Base-by-base conservation (phyloP, 2,113 vertebrate genomes). In the Phalacrocorax pelagicus region DNA sequence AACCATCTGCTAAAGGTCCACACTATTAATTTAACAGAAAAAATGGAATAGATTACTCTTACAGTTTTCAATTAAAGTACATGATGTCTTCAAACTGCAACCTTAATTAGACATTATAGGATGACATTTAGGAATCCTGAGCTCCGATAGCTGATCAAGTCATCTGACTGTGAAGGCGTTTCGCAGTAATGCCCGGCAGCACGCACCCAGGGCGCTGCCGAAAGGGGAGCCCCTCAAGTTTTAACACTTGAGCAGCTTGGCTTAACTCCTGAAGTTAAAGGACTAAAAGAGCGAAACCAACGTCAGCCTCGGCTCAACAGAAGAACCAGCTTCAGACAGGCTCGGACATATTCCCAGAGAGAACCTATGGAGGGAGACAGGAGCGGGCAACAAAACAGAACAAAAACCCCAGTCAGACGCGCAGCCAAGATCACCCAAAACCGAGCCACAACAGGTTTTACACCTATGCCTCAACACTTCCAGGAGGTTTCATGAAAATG, bases 61-160 rank as follows among this genome's bases (percentile, higher is more conserved):
- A 95, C 88, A 87, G 90, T 96, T 98, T 97, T 97, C 97, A 98
- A 98, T 98, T 98, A 97, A 96, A 97, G 94, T 95, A 97, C 95
- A 97, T 65, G 91, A 97, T 96, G 96, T 94, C 97, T 97, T 97
- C 96, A 97, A 97, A 97, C 96, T 93, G 97, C 96, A 97, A 96
- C 90, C 93, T 96, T 97, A 98, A 98, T 97, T 96, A 97, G 96
- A 94, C 93, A 96, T 97, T 97, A 96, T 73, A 82, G 96, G 97
- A 89, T 97, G 97, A 98, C 97, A 98, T 98, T 98, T 97, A 81
- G 95, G 92, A 92, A 96, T 96, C 92, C 77, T 58, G 81, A 92
- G 86, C 87, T 87, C 81, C 15, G 30, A 78, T 29, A 73, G 95
- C 78, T 12, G 54, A 92, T 75, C 65, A 10, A 93, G 73, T 40